A percentile compares a stretch with the other conserved stretches of the same genome.
phyloP scores from a whole-genome alignment of 2,113 vertebrate species.

The Acanthochromis polyacanthus region DNA sequence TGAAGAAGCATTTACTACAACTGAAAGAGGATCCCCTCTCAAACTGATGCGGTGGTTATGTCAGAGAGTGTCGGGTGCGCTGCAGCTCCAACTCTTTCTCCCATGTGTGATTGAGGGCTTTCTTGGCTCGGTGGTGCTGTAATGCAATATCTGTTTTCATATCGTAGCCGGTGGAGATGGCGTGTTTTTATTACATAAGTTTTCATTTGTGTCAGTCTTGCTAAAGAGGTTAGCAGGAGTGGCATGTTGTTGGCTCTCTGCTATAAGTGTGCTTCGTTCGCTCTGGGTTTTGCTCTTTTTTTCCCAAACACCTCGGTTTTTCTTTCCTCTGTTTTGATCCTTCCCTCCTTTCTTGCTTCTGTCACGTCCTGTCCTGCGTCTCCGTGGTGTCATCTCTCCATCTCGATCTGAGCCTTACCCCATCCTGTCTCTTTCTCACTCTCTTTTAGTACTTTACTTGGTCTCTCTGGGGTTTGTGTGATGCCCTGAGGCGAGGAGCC shows the following conservation, averaged over 20 bases:
- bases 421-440: constrained; percentile 20
- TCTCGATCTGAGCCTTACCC: constrained; percentile 14
- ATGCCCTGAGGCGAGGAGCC: constrained; percentile 61
- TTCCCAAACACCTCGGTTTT: not conserved
- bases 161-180: constrained; percentile 49
- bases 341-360: not conserved
- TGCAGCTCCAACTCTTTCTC: constrained; percentile 6
- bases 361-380: not conserved
- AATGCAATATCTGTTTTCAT: constrained; percentile 72
- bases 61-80: constrained; percentile 26
- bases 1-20: constrained; percentile 25
- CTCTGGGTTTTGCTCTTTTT: not conserved
- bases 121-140: constrained; percentile 48
- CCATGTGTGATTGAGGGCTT: constrained; percentile 49
- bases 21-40: constrained; percentile 42
- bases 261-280: constrained; percentile 6
- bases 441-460: constrained; percentile 41
- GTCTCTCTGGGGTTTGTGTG: constrained; percentile 58
- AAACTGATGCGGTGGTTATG: constrained; percentile 31
- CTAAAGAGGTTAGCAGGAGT: constrained; percentile 58
- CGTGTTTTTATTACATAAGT: constrained; percentile 74
- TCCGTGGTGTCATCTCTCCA: not conserved
- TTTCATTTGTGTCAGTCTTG: constrained; percentile 79
- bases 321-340: not conserved
- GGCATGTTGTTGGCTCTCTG: constrained; percentile 11